Evolutionary conservation across 1,140 invertebrate species (phyloP), one percentile per base, ranked within the genome.

Genomic region (Vanessa tameamea): DNA sequence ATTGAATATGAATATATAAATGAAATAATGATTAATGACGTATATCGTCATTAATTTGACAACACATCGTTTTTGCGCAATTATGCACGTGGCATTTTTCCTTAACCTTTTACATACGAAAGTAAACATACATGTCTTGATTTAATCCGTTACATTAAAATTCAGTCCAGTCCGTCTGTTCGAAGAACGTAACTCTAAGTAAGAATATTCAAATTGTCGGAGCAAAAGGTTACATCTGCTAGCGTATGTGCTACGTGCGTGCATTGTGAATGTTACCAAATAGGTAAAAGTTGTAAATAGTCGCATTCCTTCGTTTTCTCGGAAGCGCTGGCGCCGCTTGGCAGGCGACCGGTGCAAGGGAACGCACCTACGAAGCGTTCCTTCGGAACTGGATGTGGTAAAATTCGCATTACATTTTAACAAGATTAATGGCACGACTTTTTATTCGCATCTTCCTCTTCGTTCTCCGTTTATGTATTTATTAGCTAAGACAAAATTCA

Each of bases 241-340:
- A 73, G 72, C 77, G 73, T 65, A 75, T 75, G 77, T 75, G 78
- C 68, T 87, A 86, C 85, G 87, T 87, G 88, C 83, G 74, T 79
- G 87, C 81, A 83, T 88, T 91, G 82, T 88, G 85, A 91, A 90
- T 84, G 86, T 86, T 90, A 87, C 85, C 84, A 87, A 91, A 90
- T 91, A 90, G 89, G 89, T 90, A 91, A 92, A 92, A 88, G 84
- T 89, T 90, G 85, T 87, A 92, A 92, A 91, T 87, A 91, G 87
- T 88, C 84, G 85, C 87, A 89, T 88, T 87, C 87, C 87, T 68
- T 67, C 53, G 81, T 79, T 79, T 91, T 89, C 87, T 86, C 80
- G 84, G 86, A 87, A 90, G 75, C 75, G 82, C 78, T 83, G 87
- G 84, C 85, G 87, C 87, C 87, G 85, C 71, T 77, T 72, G 71